phyloP scores from a whole-genome alignment of 2,797 vertebrate species.

The Chrosomus eos region DNA sequence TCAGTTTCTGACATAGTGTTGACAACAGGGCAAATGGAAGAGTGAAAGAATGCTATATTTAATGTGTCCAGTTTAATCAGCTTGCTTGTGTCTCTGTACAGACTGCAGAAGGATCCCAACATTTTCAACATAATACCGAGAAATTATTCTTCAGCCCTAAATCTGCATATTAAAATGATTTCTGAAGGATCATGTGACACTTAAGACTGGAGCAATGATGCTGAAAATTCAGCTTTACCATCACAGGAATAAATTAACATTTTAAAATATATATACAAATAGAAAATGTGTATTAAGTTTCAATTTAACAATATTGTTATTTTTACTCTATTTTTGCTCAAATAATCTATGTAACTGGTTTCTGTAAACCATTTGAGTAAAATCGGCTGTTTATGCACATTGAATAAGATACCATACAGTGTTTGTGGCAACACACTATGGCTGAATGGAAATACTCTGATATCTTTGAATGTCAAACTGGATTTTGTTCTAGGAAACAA shows the following conservation, averaged over 20 bases:
- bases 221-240: too few species aligned
- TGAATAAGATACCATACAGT: neutral
- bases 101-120: neutral
- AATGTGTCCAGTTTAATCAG: neutral
- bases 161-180: neutral
- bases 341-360: neutral
- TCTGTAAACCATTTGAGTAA: neutral
- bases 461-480: slow-evolving; percentile 12
- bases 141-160: neutral
- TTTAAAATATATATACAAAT: neutral
- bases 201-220: too few species aligned
- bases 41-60: neutral
- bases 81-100: neutral
- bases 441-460: slow-evolving; percentile 4
- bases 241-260: too few species aligned
- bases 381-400: neutral
- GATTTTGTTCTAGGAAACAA: slow-evolving; percentile 22
- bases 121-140: neutral
- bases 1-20: neutral
- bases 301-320: neutral
- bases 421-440: neutral
- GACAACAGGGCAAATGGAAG: neutral
- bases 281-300: neutral
- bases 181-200: too few species aligned
- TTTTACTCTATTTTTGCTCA: neutral